Evolutionary conservation across 1,140 invertebrate genomes (phyloP).

Genomic region (Lepidostoma basale): DNA sequence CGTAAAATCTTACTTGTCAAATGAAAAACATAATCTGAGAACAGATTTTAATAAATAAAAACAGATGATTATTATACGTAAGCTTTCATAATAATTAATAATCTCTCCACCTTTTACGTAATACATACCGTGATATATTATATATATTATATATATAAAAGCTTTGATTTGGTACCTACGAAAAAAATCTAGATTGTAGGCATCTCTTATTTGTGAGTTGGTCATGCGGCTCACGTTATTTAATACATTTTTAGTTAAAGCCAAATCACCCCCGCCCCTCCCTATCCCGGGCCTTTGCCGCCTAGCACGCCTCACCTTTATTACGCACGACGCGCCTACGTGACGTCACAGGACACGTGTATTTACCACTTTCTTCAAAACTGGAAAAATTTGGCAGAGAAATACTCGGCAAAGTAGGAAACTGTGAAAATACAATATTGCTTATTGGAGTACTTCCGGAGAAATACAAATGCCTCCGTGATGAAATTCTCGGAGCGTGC

Average conservation of each 20-base stretch:
- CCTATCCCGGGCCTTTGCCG: not conserved
- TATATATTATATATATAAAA: too few species aligned
- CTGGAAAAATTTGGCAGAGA: not conserved
- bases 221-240: constrained; percentile 8
- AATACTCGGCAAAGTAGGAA: not conserved
- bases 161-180: too few species aligned
- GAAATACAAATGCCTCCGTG: constrained; percentile 6
- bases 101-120: too few species aligned
- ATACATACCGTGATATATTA: too few species aligned
- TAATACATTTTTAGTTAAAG: constrained; percentile 28
- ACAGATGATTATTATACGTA: too few species aligned
- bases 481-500: constrained; percentile 13
- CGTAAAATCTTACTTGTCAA: too few species aligned
- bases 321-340: constrained; percentile 33
- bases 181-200: too few species aligned
- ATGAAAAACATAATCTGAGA: too few species aligned
- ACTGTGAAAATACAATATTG: constrained; percentile 23
- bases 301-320: constrained; percentile 30
- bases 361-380: constrained; percentile 27
- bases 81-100: too few species aligned
- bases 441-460: constrained; percentile 13
- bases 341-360: constrained; percentile 31
- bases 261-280: not conserved
- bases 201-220: too few species aligned
- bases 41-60: too few species aligned